A percentile compares a stretch with the other conserved stretches of the same genome.
Evolutionary conservation across 2,888 invertebrate species (phyloP).

Genomic region (Philhelius pedissequus): DNA sequence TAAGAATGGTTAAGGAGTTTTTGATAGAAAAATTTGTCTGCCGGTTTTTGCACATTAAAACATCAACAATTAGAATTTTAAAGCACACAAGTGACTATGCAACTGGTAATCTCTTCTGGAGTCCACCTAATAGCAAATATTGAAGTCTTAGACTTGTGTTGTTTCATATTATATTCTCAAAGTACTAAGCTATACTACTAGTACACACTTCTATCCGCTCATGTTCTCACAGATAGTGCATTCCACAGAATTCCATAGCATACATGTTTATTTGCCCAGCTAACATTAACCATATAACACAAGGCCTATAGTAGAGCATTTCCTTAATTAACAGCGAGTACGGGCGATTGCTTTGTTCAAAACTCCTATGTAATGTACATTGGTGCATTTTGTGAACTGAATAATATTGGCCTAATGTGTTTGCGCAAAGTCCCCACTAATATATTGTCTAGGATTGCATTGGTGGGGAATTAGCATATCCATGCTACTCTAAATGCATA

Average conservation of each 20-base stretch:
- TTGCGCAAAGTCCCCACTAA: constrained; percentile 42
- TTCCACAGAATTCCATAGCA: constrained; percentile 21
- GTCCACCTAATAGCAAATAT: too few species aligned
- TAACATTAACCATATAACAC: not conserved
- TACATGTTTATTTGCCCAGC: constrained; percentile 18
- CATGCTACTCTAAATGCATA: not conserved
- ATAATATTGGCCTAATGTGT: constrained; percentile 62
- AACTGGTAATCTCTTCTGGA: too few species aligned
- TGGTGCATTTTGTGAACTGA: constrained; percentile 59
- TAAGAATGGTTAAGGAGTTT: too few species aligned
- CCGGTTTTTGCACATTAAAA: too few species aligned
- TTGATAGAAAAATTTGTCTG: too few species aligned
- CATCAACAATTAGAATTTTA: too few species aligned
- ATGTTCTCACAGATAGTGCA: not conserved
- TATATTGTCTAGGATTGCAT: not conserved
- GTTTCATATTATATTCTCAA: too few species aligned
- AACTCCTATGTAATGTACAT: constrained; percentile 55
- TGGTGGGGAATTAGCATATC: not conserved
- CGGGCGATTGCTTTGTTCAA: constrained; percentile 44
- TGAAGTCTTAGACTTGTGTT: too few species aligned
- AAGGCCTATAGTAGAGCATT: not conserved
- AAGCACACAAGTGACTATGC: too few species aligned
- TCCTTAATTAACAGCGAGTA: constrained; percentile 52
- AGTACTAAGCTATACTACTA: too few species aligned
- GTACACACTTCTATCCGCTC: too few species aligned